Evolutionary conservation across 2,113 vertebrate genomes (phyloP).

Genomic region (Prochilodus magdalenae): DNA sequence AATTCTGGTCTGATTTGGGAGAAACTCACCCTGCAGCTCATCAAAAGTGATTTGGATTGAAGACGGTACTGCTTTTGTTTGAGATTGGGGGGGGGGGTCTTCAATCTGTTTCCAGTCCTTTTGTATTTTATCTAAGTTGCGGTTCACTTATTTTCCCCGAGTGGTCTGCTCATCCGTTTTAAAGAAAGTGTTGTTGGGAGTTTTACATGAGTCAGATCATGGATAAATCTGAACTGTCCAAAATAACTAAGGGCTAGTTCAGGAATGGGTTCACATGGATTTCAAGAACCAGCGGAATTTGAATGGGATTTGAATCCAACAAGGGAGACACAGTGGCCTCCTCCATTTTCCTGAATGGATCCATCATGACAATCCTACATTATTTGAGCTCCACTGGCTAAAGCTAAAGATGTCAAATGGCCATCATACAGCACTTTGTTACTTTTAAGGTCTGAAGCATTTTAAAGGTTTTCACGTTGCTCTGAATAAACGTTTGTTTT

Average conservation of each 20-base stretch:
- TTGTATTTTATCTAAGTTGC: constrained; percentile 31
- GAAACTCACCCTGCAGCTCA: constrained; percentile 36
- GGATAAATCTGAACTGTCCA: constrained; percentile 22
- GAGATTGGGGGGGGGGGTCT: constrained; percentile 33
- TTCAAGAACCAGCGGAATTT: constrained; percentile 2
- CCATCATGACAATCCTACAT: constrained; percentile 79
- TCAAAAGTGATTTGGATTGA: constrained; percentile 40
- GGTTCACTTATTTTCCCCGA: constrained; percentile 12
- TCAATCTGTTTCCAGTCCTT: constrained; percentile 29
- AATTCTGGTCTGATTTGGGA: constrained; percentile 44
- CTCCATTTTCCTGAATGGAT: constrained; percentile 18
- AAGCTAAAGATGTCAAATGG: constrained; percentile 65
- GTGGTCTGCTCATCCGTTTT: too few species aligned
- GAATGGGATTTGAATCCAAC: not conserved
- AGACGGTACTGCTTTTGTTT: constrained; percentile 52
- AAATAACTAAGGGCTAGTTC: not conserved
- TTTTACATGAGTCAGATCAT: constrained; percentile 21
- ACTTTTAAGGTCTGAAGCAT: constrained; percentile 74
- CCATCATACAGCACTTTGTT: constrained; percentile 81
- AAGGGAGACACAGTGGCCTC: constrained; percentile 2
- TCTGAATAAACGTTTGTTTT: constrained; percentile 69
- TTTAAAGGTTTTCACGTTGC: constrained; percentile 75
- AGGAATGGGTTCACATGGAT: not conserved
- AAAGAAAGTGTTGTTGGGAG: too few species aligned
- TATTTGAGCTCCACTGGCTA: constrained; percentile 59